A percentile compares a stretch with the other conserved stretches of the same genome.
Conservation (phyloP, 2,113 vertebrate genomes). For the Coptodon rendalli region DNA sequence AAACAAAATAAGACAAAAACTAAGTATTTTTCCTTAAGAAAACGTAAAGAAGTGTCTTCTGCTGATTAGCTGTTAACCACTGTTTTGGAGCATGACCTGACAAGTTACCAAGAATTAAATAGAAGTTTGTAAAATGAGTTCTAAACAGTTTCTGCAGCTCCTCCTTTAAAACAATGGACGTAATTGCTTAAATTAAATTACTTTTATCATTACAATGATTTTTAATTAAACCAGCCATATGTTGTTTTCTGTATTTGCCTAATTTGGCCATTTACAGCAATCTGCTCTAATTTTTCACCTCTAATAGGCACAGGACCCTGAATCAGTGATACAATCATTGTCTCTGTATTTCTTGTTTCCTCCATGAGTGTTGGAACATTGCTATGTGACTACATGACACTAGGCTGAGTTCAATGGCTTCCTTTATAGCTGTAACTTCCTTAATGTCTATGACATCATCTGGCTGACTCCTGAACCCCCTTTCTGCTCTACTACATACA, state of each 20-base stretch:
- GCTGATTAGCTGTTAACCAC: not conserved
- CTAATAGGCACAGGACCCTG: not conserved
- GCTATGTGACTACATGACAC: slow-evolving; percentile 52
- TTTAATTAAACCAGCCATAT: not conserved
- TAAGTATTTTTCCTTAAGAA: not conserved
- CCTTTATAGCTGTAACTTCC: slow-evolving; percentile 65
- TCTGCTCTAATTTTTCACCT: not conserved
- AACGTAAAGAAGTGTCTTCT: not conserved
- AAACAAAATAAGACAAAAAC: not conserved
- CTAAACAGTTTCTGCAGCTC: not conserved
- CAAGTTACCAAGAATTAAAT: not conserved
- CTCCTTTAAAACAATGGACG: not conserved
- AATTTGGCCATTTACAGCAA: not conserved
- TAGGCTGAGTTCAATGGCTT: slow-evolving; percentile 52
- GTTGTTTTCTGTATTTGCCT: not conserved
- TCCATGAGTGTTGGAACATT: slow-evolving; percentile 20
- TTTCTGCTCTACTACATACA: not conserved
- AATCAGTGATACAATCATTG: not conserved
- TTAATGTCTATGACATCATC: slow-evolving; percentile 70
- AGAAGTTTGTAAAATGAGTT: not conserved
- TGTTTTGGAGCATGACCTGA: not conserved
- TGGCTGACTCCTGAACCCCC: slow-evolving; percentile 30
- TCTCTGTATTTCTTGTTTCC: not conserved
- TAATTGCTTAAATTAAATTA: not conserved
- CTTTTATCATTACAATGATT: not conserved